Conservation (phyloP, 2,113 vertebrate genomes). For the Jacana jacana region DNA sequence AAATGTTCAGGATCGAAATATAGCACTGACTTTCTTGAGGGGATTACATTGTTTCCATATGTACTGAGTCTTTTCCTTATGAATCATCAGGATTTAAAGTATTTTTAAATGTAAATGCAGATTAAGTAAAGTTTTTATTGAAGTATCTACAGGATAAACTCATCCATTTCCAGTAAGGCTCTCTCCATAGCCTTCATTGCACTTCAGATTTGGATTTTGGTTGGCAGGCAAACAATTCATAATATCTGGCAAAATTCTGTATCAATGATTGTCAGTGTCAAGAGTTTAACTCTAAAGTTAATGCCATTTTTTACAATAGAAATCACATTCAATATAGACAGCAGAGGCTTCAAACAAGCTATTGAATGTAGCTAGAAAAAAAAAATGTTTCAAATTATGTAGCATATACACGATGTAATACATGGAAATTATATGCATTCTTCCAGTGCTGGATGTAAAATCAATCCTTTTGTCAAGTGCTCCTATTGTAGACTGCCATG, state of each 20-base stretch:
- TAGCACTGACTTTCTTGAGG: neutral
- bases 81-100: neutral
- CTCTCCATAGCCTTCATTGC: neutral
- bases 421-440: slow-evolving; percentile 67
- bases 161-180: neutral
- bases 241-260: neutral
- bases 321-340: neutral
- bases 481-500: slow-evolving; percentile 59
- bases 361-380: neutral
- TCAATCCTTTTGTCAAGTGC: slow-evolving; percentile 58
- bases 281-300: neutral
- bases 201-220: neutral
- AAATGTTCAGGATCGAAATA: neutral
- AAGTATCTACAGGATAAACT: neutral
- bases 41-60: neutral
- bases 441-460: slow-evolving; percentile 50
- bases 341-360: slow-evolving; percentile 6
- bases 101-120: neutral
- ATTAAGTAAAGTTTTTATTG: neutral
- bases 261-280: neutral
- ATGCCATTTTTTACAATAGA: neutral
- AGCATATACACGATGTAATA: slow-evolving; percentile 28
- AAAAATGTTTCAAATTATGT: slow-evolving; percentile 23
- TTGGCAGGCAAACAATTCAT: neutral
- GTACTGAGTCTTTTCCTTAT: neutral